Base-by-base conservation (phyloP, 2,113 vertebrate species). In the Edolisoma coerulescens region DNA sequence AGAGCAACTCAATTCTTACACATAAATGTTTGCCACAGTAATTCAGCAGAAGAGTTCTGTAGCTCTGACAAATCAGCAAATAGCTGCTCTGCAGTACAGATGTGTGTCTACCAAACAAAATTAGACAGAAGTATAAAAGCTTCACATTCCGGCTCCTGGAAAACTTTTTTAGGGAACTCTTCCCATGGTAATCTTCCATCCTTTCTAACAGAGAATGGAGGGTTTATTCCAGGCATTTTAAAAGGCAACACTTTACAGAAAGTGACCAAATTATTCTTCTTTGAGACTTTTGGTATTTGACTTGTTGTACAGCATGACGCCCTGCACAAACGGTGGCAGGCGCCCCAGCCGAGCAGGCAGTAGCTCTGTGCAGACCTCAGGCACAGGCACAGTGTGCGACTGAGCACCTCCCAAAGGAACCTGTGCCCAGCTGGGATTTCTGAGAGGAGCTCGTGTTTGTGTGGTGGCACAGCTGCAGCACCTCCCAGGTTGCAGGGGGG, bases 1-100 rank as follows among this genome's bases (percentile, higher is more conserved):
- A 99, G 99, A 99, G 98, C 99, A 99, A 98, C 99, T 99, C 98
- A 99, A 99, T 99, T 99, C 99, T 98, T 99, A 99, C 98, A 99
- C 99, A 98, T 99, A 99, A 99, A 98, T 91, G 96, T 93, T 91
- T 93, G 96, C 97, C 97, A 97, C 97, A 97, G 96, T 96, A 93
- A 97, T 97, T 98, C 97, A 96, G 96, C 98, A 98, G 98, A 97
- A 98, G 97, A 96, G 97, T 94, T 96, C 94, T 93, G 97, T 98
- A 97, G 98, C 98, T 98, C 96, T 98, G 98, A 98, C 98, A 98
- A 98, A 98, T 98, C 97, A 98, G 90, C 97, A 96, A 94, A 97
- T 97, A 97, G 97, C 98, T 98, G 98, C 96, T 98, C 98, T 98
- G 97, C 98, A 98, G 98, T 97, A 98, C 98, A 98, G 98, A 98